Evolutionary conservation across 2,113 vertebrate genomes (phyloP).

Genomic region (Lipotes vexillifer): DNA sequence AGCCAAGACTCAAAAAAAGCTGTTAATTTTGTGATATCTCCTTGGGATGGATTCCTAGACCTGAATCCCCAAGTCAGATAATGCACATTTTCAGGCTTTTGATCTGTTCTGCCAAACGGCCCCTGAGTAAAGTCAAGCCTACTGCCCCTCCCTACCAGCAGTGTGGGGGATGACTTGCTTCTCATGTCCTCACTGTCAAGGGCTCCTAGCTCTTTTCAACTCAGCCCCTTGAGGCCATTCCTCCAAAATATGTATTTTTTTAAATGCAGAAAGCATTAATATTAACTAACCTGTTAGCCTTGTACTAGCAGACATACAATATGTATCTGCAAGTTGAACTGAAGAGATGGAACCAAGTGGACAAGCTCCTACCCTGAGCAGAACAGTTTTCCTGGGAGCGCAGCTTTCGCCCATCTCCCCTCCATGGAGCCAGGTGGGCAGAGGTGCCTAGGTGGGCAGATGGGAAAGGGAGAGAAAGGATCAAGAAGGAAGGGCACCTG

Average conservation of each 20-base stretch:
- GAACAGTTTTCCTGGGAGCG: background rate
- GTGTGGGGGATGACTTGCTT: no score
- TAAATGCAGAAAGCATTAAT: background rate
- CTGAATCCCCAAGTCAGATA: background rate
- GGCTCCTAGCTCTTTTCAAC: background rate
- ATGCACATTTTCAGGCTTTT: background rate
- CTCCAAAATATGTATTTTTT: background rate
- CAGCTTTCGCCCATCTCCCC: background rate
- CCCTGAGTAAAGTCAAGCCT: background rate
- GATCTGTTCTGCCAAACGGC: background rate
- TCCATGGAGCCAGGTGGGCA: background rate
- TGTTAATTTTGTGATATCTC: background rate
- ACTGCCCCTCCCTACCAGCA: background rate
- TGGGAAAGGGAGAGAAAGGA: background rate
- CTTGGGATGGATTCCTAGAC: background rate
- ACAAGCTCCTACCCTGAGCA: background rate
- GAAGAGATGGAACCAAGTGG: background rate
- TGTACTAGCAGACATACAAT: background rate
- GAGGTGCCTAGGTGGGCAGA: background rate
- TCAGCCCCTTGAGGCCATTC: background rate
- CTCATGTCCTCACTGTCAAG: background rate
- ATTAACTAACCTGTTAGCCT: background rate
- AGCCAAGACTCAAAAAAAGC: background rate
- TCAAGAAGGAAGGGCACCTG: background rate
- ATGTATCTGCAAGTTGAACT: background rate